Conservation (phyloP, 2,113 vertebrate species). For the Pygathrix nemaeus region DNA sequence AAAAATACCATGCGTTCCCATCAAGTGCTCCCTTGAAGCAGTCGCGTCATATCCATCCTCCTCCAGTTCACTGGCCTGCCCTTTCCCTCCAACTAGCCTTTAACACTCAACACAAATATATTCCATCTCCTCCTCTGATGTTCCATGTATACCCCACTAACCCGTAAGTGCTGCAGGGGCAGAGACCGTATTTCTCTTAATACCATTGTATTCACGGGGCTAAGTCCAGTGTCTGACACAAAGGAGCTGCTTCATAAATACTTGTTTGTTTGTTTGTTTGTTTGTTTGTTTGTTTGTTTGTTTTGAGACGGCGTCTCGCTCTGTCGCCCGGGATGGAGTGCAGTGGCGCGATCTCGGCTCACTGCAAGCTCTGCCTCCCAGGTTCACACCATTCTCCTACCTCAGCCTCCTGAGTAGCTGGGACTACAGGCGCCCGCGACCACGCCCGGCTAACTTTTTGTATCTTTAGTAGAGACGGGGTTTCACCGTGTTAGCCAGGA, state of each 20-base stretch:
- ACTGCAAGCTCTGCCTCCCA: too few species aligned
- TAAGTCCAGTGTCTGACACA: not conserved
- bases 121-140: not conserved
- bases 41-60: not conserved
- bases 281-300: too few species aligned
- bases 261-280: not conserved
- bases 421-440: accelerated
- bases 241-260: not conserved
- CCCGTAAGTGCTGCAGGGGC: too few species aligned
- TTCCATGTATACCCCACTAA: not conserved
- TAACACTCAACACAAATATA: not conserved
- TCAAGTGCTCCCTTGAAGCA: not conserved
- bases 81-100: not conserved
- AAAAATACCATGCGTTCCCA: not conserved
- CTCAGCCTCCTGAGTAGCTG: too few species aligned
- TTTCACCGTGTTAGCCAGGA: too few species aligned
- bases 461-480: too few species aligned
- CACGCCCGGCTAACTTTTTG: too few species aligned
- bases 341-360: too few species aligned
- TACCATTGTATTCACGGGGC: too few species aligned
- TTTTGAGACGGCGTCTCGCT: too few species aligned
- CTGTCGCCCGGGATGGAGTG: too few species aligned
- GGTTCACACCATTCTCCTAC: too few species aligned
- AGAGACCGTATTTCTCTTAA: not conserved
- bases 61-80: not conserved